Evolutionary conservation across 2,888 invertebrate species (phyloP).

Genomic region (Xestoiulus laeticollis): DNA sequence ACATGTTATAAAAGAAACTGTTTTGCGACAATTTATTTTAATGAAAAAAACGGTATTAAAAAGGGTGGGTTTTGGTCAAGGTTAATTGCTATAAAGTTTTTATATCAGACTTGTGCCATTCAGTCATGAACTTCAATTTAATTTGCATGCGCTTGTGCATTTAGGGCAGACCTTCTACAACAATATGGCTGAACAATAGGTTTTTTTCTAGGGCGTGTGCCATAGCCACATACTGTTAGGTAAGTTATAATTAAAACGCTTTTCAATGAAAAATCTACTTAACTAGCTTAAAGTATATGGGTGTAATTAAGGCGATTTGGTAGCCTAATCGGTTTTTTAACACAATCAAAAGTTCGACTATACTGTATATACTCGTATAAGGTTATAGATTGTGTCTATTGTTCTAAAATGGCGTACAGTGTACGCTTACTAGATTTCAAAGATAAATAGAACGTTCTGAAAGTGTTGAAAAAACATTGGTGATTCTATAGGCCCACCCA

Average conservation of each 20-base stretch:
- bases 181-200: not conserved
- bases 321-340: not conserved
- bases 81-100: not conserved
- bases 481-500: not conserved
- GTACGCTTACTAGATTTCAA: not conserved
- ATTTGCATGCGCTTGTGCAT: constrained; percentile 9
- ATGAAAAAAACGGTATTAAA: not conserved
- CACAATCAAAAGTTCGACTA: not conserved
- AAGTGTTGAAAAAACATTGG: not conserved
- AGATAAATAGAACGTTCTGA: not conserved
- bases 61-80: not conserved
- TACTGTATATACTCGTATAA: not conserved
- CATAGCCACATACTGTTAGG: constrained; percentile 34
- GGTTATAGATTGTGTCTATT: not conserved
- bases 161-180: not conserved
- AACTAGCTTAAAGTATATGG: not conserved
- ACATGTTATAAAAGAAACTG: not conserved
- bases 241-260: not conserved
- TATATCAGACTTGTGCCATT: not conserved
- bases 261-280: not conserved
- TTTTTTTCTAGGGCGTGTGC: constrained; percentile 35
- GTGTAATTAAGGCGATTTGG: constrained; percentile 8
- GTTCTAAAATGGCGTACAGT: not conserved
- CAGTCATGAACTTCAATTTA: constrained; percentile 10
- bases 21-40: not conserved